phyloP scores from a whole-genome alignment of 2,113 vertebrate genomes.

The Pygoscelis adeliae region DNA sequence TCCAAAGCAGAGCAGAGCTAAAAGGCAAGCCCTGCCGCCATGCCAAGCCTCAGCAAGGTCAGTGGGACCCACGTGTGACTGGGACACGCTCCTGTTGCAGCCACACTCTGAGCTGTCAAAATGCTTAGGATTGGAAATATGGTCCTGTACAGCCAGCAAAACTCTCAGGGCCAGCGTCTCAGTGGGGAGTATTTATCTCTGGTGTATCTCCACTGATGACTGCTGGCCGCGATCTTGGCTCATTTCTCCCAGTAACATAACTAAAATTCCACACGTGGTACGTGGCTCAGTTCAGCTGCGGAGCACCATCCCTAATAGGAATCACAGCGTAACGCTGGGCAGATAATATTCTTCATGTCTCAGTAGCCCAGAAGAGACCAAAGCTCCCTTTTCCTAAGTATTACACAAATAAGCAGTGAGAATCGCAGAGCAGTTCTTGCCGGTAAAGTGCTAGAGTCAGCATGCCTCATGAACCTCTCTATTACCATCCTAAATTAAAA shows the following conservation, averaged over 20 bases:
- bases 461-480: background rate
- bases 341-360: conserved; percentile 4
- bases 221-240: background rate
- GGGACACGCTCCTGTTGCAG: background rate
- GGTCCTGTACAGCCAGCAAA: background rate
- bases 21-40: background rate
- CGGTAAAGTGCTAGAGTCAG: background rate
- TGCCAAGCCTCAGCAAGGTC: background rate
- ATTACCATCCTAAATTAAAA: background rate
- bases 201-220: conserved; percentile 6
- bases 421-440: background rate
- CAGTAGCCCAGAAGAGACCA: background rate
- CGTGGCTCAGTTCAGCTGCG: conserved; percentile 35
- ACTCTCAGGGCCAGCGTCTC: background rate
- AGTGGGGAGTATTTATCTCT: conserved; percentile 17
- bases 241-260: conserved; percentile 44
- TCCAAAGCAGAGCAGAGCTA: background rate
- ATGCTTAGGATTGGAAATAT: background rate
- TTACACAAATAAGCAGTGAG: background rate
- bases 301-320: conserved; percentile 56
- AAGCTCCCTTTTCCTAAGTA: background rate
- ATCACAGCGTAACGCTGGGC: background rate
- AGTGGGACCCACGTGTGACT: background rate
- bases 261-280: conserved; percentile 49
- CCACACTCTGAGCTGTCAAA: conserved; percentile 6